A percentile compares a stretch with the other conserved stretches of the same genome.
Evolutionary conservation across 2,797 vertebrate genomes (phyloP).

Genomic region (Eremophila alpestris): DNA sequence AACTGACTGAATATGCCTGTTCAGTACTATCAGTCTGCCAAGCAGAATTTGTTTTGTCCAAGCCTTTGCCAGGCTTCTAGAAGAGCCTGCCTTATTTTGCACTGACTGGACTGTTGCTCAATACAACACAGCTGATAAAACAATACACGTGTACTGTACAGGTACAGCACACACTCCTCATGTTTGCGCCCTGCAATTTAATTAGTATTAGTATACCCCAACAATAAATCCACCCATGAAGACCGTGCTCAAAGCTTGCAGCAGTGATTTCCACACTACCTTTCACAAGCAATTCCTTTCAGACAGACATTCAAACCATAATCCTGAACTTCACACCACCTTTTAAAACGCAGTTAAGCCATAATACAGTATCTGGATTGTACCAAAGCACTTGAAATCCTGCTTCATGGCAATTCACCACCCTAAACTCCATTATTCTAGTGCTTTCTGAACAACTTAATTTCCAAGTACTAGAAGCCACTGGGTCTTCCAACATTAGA

Average conservation of each 20-base stretch:
- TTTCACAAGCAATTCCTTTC: neutral
- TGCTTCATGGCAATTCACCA: neutral
- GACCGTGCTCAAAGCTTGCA: neutral
- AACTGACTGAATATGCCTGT: neutral
- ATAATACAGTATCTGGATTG: accelerated
- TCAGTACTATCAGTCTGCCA: neutral
- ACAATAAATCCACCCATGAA: neutral
- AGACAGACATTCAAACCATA: neutral
- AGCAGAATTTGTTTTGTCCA: neutral
- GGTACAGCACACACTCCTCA: neutral
- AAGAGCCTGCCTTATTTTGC: neutral
- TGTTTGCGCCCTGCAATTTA: neutral
- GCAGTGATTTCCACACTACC: neutral
- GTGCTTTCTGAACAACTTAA: neutral
- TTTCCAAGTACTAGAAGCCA: neutral
- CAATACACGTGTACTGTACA: neutral
- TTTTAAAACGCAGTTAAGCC: neutral
- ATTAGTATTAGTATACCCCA: neutral
- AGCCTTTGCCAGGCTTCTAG: neutral
- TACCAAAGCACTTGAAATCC: neutral
- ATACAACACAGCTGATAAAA: neutral
- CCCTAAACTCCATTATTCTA: neutral
- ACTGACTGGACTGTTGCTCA: neutral
- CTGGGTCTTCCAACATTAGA: neutral
- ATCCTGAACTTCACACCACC: neutral